A percentile compares a stretch with the other conserved stretches of the same genome.
phyloP scores from a whole-genome alignment of 2,797 vertebrate genomes.

The Spinus olivaceus region DNA sequence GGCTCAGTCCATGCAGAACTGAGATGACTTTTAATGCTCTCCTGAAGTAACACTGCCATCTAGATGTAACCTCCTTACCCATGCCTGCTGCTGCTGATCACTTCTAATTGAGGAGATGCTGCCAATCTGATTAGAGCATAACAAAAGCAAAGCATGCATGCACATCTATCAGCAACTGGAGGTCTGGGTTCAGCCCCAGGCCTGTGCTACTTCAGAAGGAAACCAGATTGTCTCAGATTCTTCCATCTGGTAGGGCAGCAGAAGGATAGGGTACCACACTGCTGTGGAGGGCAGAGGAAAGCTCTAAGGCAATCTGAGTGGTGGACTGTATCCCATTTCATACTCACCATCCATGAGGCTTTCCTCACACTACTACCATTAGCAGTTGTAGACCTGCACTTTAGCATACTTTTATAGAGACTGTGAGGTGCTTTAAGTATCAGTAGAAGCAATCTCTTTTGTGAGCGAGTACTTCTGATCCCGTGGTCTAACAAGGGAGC shows the following conservation, averaged over 20 bases:
- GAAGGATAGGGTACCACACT: background rate
- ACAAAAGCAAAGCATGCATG: background rate
- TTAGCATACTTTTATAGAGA: rapidly evolving
- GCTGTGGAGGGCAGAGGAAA: background rate
- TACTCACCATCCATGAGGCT: rapidly evolving
- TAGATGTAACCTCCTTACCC: background rate
- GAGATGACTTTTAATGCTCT: background rate
- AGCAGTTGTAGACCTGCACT: background rate
- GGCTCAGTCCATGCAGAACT: background rate
- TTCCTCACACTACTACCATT: background rate
- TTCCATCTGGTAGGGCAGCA: background rate
- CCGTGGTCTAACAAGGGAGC: background rate
- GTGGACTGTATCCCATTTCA: background rate
- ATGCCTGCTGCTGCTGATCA: background rate
- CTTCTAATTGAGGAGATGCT: background rate
- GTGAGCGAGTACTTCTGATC: background rate
- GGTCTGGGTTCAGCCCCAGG: background rate
- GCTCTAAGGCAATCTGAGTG: rapidly evolving
- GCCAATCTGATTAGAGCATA: background rate
- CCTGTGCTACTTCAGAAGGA: background rate
- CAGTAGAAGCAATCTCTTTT: background rate
- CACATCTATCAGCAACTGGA: background rate
- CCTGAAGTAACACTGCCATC: conserved; percentile 47
- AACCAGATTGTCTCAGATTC: background rate
- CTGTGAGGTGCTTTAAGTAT: background rate